A percentile compares a stretch with the other conserved stretches of the same genome.
phyloP scores from a whole-genome alignment of 2,113 vertebrate species.

The Peromyscus polionotus region DNA sequence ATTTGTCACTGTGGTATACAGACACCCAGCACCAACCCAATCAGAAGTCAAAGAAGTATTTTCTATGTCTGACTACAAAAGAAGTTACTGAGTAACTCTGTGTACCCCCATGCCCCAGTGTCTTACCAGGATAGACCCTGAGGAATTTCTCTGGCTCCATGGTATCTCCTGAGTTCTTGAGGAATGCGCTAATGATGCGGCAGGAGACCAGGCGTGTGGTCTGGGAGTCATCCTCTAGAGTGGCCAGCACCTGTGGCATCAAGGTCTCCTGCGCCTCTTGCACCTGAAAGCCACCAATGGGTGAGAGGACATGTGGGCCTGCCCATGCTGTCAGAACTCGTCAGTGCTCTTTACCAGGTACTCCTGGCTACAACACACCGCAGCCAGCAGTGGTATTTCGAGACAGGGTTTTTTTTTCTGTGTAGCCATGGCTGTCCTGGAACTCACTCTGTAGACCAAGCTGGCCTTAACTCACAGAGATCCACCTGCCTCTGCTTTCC shows the following conservation, averaged over 20 bases:
- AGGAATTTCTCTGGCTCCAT: slow-evolving; percentile 89
- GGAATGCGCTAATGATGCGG: slow-evolving; percentile 87
- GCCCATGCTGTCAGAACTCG: rapidly evolving
- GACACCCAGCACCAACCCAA: neutral
- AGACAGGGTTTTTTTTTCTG: neutral
- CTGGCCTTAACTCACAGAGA: neutral
- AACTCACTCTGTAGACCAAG: neutral
- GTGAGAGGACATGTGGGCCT: neutral
- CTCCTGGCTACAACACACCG: neutral
- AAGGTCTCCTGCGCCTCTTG: slow-evolving; percentile 87
- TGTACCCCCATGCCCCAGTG: too few species aligned
- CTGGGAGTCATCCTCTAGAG: slow-evolving; percentile 94
- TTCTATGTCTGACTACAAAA: neutral
- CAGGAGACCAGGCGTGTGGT: slow-evolving; percentile 92
- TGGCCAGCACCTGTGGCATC: slow-evolving; percentile 88
- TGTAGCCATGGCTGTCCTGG: neutral
- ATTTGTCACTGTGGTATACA: neutral
- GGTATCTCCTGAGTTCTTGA: slow-evolving; percentile 84
- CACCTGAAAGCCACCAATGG: slow-evolving; percentile 84
- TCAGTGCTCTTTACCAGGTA: neutral
- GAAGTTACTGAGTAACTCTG: neutral
- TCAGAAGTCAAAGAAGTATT: neutral
- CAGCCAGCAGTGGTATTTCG: too few species aligned
- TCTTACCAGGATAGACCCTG: slow-evolving; percentile 93
- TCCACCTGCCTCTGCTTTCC: neutral